Evolutionary conservation across 2,797 vertebrate species (phyloP).

Genomic region (Peromyscus nudipes): DNA sequence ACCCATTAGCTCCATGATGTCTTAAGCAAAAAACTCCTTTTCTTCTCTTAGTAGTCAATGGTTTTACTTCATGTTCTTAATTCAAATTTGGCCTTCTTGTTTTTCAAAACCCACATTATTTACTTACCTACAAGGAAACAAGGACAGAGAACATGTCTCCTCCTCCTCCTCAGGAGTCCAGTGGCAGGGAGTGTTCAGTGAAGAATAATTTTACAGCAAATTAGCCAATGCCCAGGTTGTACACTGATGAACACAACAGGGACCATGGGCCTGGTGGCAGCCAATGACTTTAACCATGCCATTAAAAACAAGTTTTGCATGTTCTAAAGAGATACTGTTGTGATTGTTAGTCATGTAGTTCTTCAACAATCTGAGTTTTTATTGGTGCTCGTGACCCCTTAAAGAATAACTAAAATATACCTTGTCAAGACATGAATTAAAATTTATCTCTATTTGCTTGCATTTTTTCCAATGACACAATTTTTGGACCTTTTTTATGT

Average conservation of each 20-base stretch:
- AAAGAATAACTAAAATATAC: neutral
- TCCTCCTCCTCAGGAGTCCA: neutral
- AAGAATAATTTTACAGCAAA: neutral
- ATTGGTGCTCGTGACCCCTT: neutral
- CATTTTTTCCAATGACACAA: neutral
- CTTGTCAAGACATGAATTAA: neutral
- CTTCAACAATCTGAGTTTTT: neutral
- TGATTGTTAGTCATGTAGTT: neutral
- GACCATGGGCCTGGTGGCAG: neutral
- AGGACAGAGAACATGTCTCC: neutral
- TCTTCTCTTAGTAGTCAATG: neutral
- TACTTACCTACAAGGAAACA: conserved; percentile 22
- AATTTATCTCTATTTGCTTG: neutral
- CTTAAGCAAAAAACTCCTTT: neutral
- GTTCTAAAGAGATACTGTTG: neutral
- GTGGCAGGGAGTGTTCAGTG: neutral
- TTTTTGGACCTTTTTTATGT: neutral
- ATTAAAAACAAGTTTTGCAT: neutral
- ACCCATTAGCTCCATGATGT: neutral
- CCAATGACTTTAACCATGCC: conserved; percentile 9
- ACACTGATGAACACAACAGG: neutral
- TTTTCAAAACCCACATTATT: neutral
- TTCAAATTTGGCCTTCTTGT: neutral
- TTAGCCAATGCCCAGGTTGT: neutral
- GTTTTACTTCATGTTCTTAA: neutral